Evolutionary conservation across 2,888 invertebrate species (phyloP).

Genomic region (Isotomurus palustris): DNA sequence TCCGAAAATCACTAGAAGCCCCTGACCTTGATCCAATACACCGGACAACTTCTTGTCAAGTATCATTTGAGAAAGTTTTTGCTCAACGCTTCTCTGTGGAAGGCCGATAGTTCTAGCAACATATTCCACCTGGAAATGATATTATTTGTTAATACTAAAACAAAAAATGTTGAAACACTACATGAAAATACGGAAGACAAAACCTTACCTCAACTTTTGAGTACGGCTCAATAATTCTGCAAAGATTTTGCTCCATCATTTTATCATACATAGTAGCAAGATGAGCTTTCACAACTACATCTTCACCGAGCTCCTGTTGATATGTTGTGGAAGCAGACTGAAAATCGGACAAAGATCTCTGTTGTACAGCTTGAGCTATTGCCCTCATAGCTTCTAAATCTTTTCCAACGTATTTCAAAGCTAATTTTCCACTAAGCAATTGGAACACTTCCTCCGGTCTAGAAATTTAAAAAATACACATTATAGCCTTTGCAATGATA

Average conservation of each 20-base stretch:
- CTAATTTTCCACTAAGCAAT: conserved; percentile 92
- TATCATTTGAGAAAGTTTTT: conserved; percentile 99
- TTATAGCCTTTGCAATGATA: neutral
- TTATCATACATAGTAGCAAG: conserved; percentile 95
- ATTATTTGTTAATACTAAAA: neutral
- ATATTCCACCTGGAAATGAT: conserved; percentile 58
- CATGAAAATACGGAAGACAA: neutral
- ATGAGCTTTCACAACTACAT: conserved; percentile 89
- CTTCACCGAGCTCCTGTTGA: conserved; percentile 84
- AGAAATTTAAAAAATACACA: conserved; percentile 35
- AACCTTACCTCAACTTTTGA: conserved; percentile 76
- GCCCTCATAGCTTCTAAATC: conserved; percentile 98
- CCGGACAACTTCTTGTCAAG: conserved; percentile 96
- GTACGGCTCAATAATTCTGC: conserved; percentile 97
- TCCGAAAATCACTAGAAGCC: conserved; percentile 96
- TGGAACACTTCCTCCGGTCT: conserved; percentile 93
- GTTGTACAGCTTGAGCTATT: conserved; percentile 92
- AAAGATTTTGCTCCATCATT: conserved; percentile 98
- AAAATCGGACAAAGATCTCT: conserved; percentile 94
- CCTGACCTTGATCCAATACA: conserved; percentile 96
- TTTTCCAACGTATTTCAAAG: conserved; percentile 90
- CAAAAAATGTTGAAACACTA: neutral
- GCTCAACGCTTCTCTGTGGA: conserved; percentile 87
- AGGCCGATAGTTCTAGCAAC: conserved; percentile 86
- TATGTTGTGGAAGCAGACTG: conserved; percentile 79